Evolutionary conservation across 2,797 vertebrate species (phyloP).

Genomic region (Enteromius afrohamiltoni): DNA sequence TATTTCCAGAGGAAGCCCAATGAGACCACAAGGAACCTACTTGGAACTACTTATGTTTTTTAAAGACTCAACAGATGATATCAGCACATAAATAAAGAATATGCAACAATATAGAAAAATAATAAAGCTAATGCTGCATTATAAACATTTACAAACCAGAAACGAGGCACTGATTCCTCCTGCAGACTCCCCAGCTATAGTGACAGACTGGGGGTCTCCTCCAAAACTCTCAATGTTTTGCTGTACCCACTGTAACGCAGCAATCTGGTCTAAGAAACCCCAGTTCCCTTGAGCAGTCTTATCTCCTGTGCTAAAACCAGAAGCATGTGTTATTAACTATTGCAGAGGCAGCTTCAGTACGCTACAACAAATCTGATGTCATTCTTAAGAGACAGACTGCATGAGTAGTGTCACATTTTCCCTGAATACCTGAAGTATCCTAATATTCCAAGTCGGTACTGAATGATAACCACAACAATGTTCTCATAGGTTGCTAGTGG

Average conservation of each 20-base stretch:
- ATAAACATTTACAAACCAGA: constrained; percentile 74
- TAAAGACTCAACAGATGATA: neutral
- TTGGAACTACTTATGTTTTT: neutral
- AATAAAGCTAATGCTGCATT: neutral
- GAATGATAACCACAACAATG: constrained; percentile 81
- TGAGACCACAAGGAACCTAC: neutral
- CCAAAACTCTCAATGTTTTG: constrained; percentile 84
- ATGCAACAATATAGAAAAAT: neutral
- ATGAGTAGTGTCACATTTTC: neutral
- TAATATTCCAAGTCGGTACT: constrained; percentile 84
- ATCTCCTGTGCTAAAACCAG: constrained; percentile 80
- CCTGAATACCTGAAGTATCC: constrained; percentile 81
- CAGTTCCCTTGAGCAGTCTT: constrained; percentile 83
- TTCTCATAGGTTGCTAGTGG: constrained; percentile 81
- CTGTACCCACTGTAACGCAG: constrained; percentile 86
- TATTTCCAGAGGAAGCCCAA: neutral
- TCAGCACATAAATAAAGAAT: neutral
- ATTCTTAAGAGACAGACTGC: neutral
- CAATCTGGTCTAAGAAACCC: constrained; percentile 88
- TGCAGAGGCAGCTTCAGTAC: neutral
- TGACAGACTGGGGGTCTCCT: constrained; percentile 82
- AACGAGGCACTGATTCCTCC: constrained; percentile 83
- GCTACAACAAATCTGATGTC: neutral
- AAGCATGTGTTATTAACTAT: neutral
- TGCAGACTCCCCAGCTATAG: constrained; percentile 86